Evolutionary conservation across 2,113 vertebrate species (phyloP), one percentile per base, ranked within the genome.

Genomic region (Megaceryle maxima): DNA sequence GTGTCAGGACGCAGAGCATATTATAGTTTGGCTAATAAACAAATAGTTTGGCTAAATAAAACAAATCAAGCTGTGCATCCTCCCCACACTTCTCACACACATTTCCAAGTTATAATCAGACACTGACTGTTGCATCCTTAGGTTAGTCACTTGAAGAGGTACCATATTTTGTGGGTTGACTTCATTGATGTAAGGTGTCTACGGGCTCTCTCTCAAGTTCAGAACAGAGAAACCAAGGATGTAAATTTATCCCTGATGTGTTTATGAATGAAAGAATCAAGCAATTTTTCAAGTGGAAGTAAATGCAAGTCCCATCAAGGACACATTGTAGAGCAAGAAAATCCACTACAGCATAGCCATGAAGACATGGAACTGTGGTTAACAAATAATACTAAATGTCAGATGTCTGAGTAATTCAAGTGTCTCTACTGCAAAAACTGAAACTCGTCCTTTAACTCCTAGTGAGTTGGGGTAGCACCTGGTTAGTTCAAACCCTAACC

Each of bases 401-500:
- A 62, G 74, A 79, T 82, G 4, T 73, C 55, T 50, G 69, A 83
- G 29, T 55, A 94, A 94, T 73, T 92, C 73, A 68, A 11, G 14
- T 51, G n/a, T 94, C 29, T 79, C 83, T 91, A 93, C 44, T 85
- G 77, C 68, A 94, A 78, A 78, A 97, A 95, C 83, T 88, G 79
- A 96, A 96, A 93, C 80, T 82, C 87, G 74, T 94, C 94, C 91
- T 95, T 92, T 87, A 96, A 59, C 92, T 96, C 88, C 77, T 84
- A 83, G 55, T 46, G 90, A 94, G 94, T 48, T 92, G 81, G 92
- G 87, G 92, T 94, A 97, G 96, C 96, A 96, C 95, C 88, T 94
- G 70, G 70, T 87, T 20, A 1, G 33, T 69, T 92, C 88, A 94
- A 92, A 63, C 92, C 94, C 92, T 87, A 50, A 37, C 25, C 44